A percentile compares a stretch with the other conserved stretches of the same genome.
Evolutionary conservation across 2,797 vertebrate species (phyloP).

Genomic region (Aphelocoma californica): DNA sequence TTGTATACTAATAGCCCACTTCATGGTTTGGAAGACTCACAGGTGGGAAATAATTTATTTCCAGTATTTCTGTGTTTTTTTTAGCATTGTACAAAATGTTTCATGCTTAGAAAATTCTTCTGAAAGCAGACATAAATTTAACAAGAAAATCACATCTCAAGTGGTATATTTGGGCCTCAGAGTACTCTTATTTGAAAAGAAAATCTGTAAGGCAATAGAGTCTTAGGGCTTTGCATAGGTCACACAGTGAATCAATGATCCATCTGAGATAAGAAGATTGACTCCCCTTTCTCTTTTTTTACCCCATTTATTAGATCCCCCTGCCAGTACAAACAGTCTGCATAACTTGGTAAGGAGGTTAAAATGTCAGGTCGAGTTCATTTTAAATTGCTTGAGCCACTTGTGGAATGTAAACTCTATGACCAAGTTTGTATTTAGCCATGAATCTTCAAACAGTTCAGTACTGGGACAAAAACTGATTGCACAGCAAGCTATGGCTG

Average conservation of each 20-base stretch:
- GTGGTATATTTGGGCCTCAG: background rate
- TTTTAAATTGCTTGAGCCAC: background rate
- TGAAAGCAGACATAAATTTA: background rate
- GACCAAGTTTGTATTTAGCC: background rate
- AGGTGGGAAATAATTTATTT: background rate
- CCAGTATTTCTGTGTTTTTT: background rate
- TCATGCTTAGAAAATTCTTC: background rate
- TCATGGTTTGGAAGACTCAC: background rate
- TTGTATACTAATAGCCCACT: background rate
- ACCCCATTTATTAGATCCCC: background rate
- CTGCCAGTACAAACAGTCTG: background rate
- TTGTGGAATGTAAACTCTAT: background rate
- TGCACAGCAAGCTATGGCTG: background rate
- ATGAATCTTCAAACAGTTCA: background rate
- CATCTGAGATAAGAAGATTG: background rate
- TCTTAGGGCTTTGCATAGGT: background rate
- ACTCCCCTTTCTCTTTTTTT: background rate
- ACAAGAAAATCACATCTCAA: background rate
- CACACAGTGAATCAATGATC: background rate
- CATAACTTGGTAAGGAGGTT: conserved; percentile 1
- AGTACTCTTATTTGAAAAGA: background rate
- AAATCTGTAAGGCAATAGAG: background rate
- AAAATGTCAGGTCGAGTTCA: background rate
- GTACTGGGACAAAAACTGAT: background rate
- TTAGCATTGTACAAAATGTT: background rate